phyloP scores from a whole-genome alignment of 2,888 invertebrate genomes.

The Folsomia candida region DNA sequence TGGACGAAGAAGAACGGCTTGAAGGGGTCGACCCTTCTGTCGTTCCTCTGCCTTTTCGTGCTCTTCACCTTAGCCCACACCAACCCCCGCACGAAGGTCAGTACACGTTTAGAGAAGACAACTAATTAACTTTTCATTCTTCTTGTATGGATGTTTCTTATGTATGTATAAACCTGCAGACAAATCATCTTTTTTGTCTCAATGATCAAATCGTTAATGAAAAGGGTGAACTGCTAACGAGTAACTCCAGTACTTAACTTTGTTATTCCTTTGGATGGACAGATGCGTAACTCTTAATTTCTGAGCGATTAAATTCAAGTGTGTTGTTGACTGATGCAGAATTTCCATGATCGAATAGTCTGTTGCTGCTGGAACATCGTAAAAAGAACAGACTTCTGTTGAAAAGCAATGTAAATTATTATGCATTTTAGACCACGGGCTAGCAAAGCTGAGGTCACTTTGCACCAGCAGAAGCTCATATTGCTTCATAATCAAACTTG shows the following conservation, averaged over 20 bases:
- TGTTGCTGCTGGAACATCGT: not conserved
- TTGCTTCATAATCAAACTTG: slow-evolving; percentile 3
- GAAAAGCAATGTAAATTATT: not conserved
- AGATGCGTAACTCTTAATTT: too few species aligned
- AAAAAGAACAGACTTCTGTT: not conserved
- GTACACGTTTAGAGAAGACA: slow-evolving; percentile 9
- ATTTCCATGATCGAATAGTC: not conserved
- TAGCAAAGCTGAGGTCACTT: not conserved
- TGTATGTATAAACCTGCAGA: too few species aligned
- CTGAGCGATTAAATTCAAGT: too few species aligned
- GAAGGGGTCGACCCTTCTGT: slow-evolving; percentile 42
- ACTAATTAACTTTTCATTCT: not conserved
- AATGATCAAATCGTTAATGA: not conserved
- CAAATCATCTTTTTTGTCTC: not conserved
- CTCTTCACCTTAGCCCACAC: slow-evolving; percentile 42
- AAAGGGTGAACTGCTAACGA: not conserved
- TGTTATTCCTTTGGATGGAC: not conserved
- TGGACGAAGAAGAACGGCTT: slow-evolving; percentile 40
- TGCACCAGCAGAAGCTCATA: not conserved
- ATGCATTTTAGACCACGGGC: not conserved
- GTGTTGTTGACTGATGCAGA: not conserved
- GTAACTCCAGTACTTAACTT: slow-evolving; percentile 1
- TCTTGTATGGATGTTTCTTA: too few species aligned
- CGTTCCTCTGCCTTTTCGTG: slow-evolving; percentile 33
- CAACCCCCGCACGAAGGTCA: slow-evolving; percentile 38